Base-by-base conservation (phyloP, 2,888 invertebrate genomes). In the Argyresthia albistria region DNA sequence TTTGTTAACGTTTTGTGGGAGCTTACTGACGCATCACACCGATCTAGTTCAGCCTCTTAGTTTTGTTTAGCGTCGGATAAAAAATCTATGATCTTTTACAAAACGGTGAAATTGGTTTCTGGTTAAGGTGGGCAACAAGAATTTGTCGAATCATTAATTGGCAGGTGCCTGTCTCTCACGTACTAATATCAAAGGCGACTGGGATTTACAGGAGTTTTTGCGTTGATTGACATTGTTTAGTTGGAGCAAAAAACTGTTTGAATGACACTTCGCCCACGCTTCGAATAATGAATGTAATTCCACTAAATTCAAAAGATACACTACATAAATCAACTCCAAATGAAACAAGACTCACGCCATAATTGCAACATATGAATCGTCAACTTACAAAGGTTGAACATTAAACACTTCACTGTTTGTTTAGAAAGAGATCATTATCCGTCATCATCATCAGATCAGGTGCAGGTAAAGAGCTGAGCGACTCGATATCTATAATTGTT, bases 401-500 rank as follows among this genome's bases (percentile, higher is more conserved):
- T 36, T 37, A 8, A 36, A 15, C 12, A 71, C 70, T 71, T 67
- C 60, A 69, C 68, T 83, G 75, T 82, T 86, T 86, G 83, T 80
- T 83, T 81, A 80, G 70, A 82, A 71, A 65, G 67, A 80, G 82
- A 83, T 83, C 76, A 80, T 80, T 82, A 84, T 81, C 83, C 73
- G 63, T 69, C 77, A 80, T 81, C 81, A 79, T 25, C 25, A 25
- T 25, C 25, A 25, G 25, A 25, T 25, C 25, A 75, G 82, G 80
- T 81, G 79, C 83, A 83, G 84, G 84, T 83, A 80, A 79, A 74
- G 79, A 66, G 25, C 25, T 25, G 25, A 25, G 25, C 25, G 6
- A 82, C 76, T 71, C 76, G 82, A 84, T 87, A 86, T 81, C 82
- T 82, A 84, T 86, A 83, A 86, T 87, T 84, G 84, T 86, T 81